phyloP scores from a whole-genome alignment of 2,888 invertebrate species.

The Catotricha subobsoleta region DNA sequence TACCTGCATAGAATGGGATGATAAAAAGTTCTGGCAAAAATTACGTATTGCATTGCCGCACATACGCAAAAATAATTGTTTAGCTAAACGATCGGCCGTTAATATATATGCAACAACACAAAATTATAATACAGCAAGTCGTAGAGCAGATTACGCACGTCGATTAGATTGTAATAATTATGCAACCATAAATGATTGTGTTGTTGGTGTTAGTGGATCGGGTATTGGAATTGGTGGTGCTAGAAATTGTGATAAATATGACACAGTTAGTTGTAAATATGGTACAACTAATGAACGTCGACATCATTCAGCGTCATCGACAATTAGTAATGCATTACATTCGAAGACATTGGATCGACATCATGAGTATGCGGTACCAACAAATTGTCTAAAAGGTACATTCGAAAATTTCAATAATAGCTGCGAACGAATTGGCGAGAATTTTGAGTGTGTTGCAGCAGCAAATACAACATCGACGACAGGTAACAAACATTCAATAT shows the following conservation, averaged over 20 bases:
- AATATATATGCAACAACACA: constrained; percentile 49
- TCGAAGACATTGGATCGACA: constrained; percentile 14
- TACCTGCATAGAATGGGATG: constrained; percentile 84
- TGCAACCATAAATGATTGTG: constrained; percentile 27
- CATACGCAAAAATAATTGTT: constrained; percentile 32
- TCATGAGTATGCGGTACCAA: constrained; percentile 28
- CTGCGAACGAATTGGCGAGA: not conserved
- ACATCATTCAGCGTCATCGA: constrained; percentile 16
- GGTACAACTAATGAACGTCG: constrained; percentile 15
- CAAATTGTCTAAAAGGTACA: constrained; percentile 14
- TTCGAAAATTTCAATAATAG: constrained; percentile 8
- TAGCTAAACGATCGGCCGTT: constrained; percentile 33
- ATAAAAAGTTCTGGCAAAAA: constrained; percentile 94
- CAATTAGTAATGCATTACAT: constrained; percentile 10
- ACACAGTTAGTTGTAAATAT: constrained; percentile 8
- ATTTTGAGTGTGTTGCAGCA: not conserved
- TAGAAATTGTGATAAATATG: constrained; percentile 7
- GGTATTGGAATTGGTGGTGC: not conserved
- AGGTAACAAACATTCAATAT: not conserved
- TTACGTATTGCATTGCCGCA: constrained; percentile 81
- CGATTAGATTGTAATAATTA: constrained; percentile 26
- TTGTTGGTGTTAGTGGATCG: not conserved
- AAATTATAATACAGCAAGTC: constrained; percentile 11
- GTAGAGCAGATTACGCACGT: constrained; percentile 12
- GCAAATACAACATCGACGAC: not conserved